Conservation (phyloP, 2,113 vertebrate genomes). For the Raja brachyura region DNA sequence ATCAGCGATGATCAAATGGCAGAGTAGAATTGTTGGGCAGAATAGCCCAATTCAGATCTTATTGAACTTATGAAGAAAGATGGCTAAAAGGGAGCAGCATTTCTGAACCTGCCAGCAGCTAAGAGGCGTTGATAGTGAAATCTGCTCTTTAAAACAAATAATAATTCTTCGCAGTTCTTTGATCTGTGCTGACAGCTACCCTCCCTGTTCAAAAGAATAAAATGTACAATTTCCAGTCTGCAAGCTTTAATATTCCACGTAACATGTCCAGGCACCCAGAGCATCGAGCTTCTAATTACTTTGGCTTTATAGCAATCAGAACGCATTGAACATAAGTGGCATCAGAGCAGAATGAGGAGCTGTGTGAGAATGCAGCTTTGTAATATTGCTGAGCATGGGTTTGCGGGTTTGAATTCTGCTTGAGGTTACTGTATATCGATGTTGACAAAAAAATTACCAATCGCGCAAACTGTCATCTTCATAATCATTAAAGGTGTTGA, state of each 20-base stretch:
- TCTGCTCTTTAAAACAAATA: neutral
- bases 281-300: constrained; percentile 18
- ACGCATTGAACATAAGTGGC: constrained; percentile 11
- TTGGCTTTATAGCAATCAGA: constrained; percentile 22
- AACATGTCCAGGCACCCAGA: neutral
- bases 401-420: neutral
- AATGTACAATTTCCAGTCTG: neutral
- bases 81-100: neutral
- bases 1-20: too few species aligned
- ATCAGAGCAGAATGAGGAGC: neutral
- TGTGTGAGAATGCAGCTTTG: neutral
- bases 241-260: constrained; percentile 16
- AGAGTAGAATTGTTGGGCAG: too few species aligned
- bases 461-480: constrained; percentile 5
- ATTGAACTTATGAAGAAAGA: neutral
- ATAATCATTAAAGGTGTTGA: neutral
- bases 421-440: neutral
- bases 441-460: neutral
- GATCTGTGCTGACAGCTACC: constrained; percentile 16
- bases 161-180: neutral
- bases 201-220: neutral
- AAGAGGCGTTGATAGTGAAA: neutral
- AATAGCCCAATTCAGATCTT: too few species aligned
- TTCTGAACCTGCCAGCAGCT: neutral
- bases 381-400: neutral